Evolutionary conservation across 2,113 vertebrate genomes (phyloP).

Genomic region (Lepus europaeus): DNA sequence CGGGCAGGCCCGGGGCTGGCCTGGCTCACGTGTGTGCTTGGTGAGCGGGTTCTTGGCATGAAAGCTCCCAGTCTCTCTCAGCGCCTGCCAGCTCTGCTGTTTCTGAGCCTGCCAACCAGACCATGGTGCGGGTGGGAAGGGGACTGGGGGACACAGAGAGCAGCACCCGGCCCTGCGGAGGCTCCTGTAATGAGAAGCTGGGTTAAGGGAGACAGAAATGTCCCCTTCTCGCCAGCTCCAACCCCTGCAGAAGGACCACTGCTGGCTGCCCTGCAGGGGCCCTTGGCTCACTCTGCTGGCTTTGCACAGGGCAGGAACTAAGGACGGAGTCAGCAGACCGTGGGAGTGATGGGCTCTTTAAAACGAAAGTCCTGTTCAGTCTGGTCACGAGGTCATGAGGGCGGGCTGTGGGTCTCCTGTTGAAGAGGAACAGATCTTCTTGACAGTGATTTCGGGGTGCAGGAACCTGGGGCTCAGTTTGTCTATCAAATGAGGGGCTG

Average conservation of each 20-base stretch:
- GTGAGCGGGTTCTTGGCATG: not conserved
- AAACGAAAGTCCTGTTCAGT: not conserved
- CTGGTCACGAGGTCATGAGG: not conserved
- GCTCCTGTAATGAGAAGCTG: not conserved
- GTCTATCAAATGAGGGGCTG: not conserved
- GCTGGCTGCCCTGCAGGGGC: not conserved
- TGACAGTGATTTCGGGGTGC: not conserved
- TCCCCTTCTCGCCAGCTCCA: not conserved
- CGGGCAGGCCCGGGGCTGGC: not conserved
- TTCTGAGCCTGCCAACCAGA: constrained; percentile 2
- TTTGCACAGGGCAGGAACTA: not conserved
- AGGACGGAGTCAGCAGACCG: not conserved
- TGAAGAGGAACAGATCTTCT: not conserved
- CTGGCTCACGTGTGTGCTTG: not conserved
- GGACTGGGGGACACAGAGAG: not conserved
- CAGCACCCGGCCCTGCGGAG: not conserved
- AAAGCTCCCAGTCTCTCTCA: not conserved
- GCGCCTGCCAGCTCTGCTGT: not conserved
- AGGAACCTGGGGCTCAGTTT: not conserved
- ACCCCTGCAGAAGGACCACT: not conserved
- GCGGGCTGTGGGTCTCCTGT: not conserved
- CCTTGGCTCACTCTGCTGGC: not conserved
- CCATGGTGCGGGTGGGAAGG: not conserved
- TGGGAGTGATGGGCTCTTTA: constrained; percentile 14
- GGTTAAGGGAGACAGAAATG: constrained; percentile 25